Base-by-base conservation (phyloP, 1,140 invertebrate genomes). In the Trichoplusia ni region DNA sequence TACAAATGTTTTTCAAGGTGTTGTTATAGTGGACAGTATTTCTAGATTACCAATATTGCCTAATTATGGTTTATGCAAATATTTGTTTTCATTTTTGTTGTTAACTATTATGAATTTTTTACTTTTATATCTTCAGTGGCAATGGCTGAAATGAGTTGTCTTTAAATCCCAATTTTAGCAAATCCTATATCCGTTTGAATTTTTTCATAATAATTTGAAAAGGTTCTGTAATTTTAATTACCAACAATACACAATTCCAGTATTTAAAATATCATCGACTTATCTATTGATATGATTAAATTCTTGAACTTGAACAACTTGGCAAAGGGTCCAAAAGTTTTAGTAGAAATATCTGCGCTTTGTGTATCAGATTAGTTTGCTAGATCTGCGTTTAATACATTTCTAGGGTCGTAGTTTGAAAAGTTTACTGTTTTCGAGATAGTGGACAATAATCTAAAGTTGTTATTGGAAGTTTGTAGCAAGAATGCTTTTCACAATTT, bases 211-310 rank as follows among this genome's bases (percentile, higher is more conserved):
- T 31, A 31, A 6, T 31, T 7, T 9, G 6, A 31, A 31, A 2
- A 31, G 6, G 3, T 31, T n/a, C n/a, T n/a, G n/a, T n/a, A n/a
- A n/a, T n/a, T n/a, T n/a, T n/a, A n/a, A n/a, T n/a, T n/a, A n/a
- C n/a, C n/a, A n/a, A n/a, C n/a, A n/a, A n/a, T n/a, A n/a, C n/a
- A n/a, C n/a, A n/a, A n/a, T n/a, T n/a, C n/a, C n/a, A n/a, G n/a
- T n/a, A n/a, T n/a, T n/a, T 44, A 44, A 51, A 64, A 11, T 64
- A 54, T 64, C 44, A 64, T 64, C 61, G 13, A 14, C 54, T 53
- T 38, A 64, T 64, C 61, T 54, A 19, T 40, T 31, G 49, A 25
- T 54, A 54, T 40, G 58, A 38, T n/a, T n/a, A 18, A 29, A 27
- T 37, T 51, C 27, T 35, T 27, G 19, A 23, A 16, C 46, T 29